Evolutionary conservation across 92 coral and sea anemone genomes (phyloP).

Genomic region (Anthopleura xanthogrammica): DNA sequence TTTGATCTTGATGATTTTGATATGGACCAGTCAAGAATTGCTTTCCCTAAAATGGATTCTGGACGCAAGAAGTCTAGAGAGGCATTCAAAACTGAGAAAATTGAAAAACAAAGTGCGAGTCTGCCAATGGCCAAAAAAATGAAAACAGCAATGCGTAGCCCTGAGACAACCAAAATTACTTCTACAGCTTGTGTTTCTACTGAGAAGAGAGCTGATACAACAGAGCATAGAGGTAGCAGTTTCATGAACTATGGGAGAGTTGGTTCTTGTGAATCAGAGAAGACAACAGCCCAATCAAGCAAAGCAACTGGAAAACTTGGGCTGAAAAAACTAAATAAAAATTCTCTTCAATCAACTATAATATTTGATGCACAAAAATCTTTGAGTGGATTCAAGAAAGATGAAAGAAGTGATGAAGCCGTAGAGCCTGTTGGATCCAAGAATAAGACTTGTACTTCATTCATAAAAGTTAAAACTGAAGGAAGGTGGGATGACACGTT

Average conservation of each 20-base stretch:
- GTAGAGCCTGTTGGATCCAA: background rate
- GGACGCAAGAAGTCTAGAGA: slow-evolving; percentile 5
- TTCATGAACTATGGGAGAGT: background rate
- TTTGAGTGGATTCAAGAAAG: background rate
- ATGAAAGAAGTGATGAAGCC: background rate
- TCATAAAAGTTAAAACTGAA: background rate
- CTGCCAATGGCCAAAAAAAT: background rate
- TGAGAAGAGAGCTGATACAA: background rate
- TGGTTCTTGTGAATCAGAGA: background rate
- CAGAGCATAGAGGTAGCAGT: background rate
- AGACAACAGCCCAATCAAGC: background rate
- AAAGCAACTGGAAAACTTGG: slow-evolving; percentile 7
- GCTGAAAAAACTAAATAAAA: background rate
- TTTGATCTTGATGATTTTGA: slow-evolving; percentile 14
- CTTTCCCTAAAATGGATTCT: slow-evolving; percentile 15
- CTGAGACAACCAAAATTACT: background rate
- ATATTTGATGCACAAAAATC: background rate
- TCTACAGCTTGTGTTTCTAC: background rate
- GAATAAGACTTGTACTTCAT: background rate
- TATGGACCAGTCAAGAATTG: slow-evolving; percentile 17
- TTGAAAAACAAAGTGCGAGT: background rate
- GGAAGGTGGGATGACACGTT: background rate
- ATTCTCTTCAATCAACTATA: background rate
- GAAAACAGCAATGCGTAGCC: background rate
- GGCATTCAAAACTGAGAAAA: background rate